These are phyloP conservation scores for Chunga burmeisteri DNA, from an alignment of 2,113 vertebrate species.

Conservation along the genomic window DNA sequence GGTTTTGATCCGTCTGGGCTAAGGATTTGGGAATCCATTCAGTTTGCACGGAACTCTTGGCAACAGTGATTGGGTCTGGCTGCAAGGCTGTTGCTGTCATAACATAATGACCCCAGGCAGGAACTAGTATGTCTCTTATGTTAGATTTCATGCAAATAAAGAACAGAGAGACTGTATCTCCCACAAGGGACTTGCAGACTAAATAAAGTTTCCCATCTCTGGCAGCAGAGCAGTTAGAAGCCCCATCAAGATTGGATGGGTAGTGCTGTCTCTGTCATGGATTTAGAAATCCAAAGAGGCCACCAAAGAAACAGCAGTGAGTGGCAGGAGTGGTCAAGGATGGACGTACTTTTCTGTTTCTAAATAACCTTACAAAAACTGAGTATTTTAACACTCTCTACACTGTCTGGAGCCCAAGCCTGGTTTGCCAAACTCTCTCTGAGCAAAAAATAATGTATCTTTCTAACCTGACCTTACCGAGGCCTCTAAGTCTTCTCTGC, in stretches of 20 bases:
- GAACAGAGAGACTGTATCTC: not conserved
- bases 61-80: not conserved
- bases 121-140: not conserved
- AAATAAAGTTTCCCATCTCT: not conserved
- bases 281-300: not conserved
- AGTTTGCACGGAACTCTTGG: not conserved
- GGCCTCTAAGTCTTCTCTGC: not conserved
- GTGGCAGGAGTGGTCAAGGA: not conserved
- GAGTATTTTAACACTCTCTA: not conserved
- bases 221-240: not conserved
- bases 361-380: not conserved
- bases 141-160: not conserved
- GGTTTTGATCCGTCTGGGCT: not conserved
- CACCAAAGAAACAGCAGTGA: not conserved
- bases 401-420: not conserved
- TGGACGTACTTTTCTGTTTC: not conserved
- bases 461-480: not conserved
- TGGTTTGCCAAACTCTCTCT: not conserved
- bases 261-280: not conserved
- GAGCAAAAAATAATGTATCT: not conserved
- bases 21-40: not conserved
- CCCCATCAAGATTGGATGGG: accelerated
- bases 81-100: not conserved
- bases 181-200: not conserved
- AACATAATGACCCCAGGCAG: not conserved